Evolutionary conservation across 2,888 invertebrate species (phyloP).

Genomic region (Lasius platythorax): DNA sequence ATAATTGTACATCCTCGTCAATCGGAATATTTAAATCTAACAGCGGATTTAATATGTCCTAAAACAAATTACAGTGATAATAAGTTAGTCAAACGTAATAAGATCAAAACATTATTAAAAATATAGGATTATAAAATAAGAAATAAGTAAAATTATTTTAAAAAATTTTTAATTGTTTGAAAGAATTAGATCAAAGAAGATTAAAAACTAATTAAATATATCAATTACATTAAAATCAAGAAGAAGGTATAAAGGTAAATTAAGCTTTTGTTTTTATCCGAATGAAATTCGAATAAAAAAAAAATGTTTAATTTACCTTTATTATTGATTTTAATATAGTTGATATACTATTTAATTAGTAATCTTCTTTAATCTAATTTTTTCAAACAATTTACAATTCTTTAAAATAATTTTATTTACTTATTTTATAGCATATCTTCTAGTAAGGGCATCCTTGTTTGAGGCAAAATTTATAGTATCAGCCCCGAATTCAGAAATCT

Average conservation of each 20-base stretch:
- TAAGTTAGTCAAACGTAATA: neutral
- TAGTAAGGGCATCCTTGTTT: neutral
- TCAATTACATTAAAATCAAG: neutral
- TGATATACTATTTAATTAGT: no score
- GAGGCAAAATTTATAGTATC: neutral
- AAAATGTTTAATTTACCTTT: no score
- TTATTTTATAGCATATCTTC: no score
- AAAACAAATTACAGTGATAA: neutral
- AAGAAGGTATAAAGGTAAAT: neutral
- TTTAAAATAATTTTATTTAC: no score
- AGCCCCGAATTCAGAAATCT: constrained; percentile 9
- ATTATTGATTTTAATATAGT: no score
- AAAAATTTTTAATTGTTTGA: neutral
- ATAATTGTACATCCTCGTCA: neutral
- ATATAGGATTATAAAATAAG: neutral
- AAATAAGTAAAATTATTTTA: neutral
- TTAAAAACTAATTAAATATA: neutral
- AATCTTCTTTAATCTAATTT: no score
- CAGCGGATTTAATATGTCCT: neutral
- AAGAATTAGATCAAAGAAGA: neutral
- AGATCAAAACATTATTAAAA: neutral
- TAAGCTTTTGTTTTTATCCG: neutral
- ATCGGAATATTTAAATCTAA: neutral
- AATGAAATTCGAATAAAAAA: no score
- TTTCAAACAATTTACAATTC: no score